Conservation (phyloP, 2,113 vertebrate species). For the Pavo muticus region DNA sequence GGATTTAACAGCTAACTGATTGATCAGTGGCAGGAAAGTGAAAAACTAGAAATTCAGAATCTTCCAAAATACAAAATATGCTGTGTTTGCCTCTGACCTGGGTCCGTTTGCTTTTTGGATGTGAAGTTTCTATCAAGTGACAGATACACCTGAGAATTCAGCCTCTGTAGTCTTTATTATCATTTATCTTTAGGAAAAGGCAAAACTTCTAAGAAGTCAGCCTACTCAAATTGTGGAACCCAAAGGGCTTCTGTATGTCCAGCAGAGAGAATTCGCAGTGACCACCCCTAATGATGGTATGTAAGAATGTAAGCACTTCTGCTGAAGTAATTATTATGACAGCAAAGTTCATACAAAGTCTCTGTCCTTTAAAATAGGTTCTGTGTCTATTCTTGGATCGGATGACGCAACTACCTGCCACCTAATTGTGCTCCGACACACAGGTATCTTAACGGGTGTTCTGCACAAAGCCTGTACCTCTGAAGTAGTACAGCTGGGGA, state of each 20-base stretch:
- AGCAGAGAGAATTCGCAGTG: slow-evolving; percentile 94
- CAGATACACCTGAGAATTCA: slow-evolving; percentile 55
- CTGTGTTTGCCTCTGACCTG: background rate
- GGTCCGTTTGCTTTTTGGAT: slow-evolving; percentile 44
- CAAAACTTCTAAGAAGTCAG: slow-evolving; percentile 85
- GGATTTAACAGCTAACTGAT: background rate
- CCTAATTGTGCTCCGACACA: slow-evolving; percentile 93
- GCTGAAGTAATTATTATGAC: background rate
- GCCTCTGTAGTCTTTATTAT: slow-evolving; percentile 62
- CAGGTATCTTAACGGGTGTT: slow-evolving; percentile 81
- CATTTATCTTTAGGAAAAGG: slow-evolving; percentile 86
- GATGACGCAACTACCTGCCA: slow-evolving; percentile 98
- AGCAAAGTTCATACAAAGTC: slow-evolving; percentile 21
- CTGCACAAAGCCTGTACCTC: background rate
- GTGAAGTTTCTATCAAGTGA: background rate
- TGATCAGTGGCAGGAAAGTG: background rate
- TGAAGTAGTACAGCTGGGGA: background rate
- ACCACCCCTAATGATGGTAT: slow-evolving; percentile 92
- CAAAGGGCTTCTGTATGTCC: slow-evolving; percentile 91
- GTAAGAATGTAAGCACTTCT: slow-evolving; percentile 32
- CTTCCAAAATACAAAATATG: fast-evolving
- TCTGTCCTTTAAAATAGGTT: slow-evolving; percentile 80
- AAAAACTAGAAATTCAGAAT: background rate
- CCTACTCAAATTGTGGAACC: slow-evolving; percentile 84
- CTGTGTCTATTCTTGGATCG: slow-evolving; percentile 91